Evolutionary conservation across 2,797 vertebrate genomes (phyloP), one percentile per base, ranked within the genome.

Genomic region (Coendou prehensilis): DNA sequence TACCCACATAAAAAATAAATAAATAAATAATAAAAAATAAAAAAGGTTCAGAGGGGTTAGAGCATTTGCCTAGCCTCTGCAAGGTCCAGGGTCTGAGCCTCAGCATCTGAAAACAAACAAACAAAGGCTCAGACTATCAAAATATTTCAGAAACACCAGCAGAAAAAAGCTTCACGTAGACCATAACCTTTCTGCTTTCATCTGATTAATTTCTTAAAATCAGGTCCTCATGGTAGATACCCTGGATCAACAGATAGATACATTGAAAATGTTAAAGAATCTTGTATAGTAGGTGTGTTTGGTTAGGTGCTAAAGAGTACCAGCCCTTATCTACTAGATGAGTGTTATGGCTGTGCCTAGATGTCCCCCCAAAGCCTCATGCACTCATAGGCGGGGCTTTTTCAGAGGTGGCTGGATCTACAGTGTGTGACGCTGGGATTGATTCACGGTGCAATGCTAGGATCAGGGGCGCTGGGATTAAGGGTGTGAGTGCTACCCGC

Each of bases 171-270:
- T 33, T 71, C 54, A 22, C 10, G 28, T 11, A 56, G n/a, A 50
- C 85, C 9, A 76, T 54, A 64, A 76, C 37, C 41, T 73, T 52
- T 64, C 28, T 59, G 71, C 47, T 91, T 79, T 81, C 20, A 81
- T 33, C 13, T 82, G 45, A 50, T 78, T 86, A 78, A 78, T 45
- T 89, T 79, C 67, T 86, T 45, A 89, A 82, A 63, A 76, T 82
- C 54, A 89, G 50, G 76, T 69, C 33, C 52, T 63, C 37, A 23
- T 0, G 71, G 59, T 14, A 56, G 37, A 76, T 61, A 41, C 9
- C 56, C 15, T 64, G 37, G 23, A 82, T 41, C 28, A 89, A 79
- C 84, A 80, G 11, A 33, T 14, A 41, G 18, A 52, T 33, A 13
- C 33, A 2, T 37, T 64, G 9, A 91, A 87, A 76, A 87, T 33